Evolutionary conservation across 2,888 invertebrate species (phyloP), one percentile per base, ranked within the genome.

Genomic region (Kryphioiulus occultus): DNA sequence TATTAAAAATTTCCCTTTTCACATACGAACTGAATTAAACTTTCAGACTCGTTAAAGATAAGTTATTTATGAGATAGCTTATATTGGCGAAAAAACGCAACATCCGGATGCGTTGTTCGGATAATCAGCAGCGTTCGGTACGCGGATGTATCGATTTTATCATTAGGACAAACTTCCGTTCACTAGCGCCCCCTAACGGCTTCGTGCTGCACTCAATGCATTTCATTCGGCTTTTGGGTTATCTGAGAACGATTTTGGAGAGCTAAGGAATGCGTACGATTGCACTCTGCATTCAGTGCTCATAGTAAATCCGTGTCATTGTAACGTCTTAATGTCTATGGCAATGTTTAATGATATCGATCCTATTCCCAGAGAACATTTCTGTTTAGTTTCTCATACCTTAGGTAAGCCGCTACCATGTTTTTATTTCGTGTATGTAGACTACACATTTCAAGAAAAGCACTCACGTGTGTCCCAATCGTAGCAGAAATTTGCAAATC

Each of bases 61-160:
- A 78, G 78, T 78, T 78, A 78, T 78, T 78, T 78, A 78, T 78
- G 78, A 78, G 78, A 78, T 78, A 78, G 78, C 78, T 78, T 78
- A 10, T 78, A 78, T 78, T 32, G 78, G 30, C 1, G 78, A 78
- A 78, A 78, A 78, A 78, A 78, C 78, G 30, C 30, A 78, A 78
- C 78, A 78, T 78, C 78, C 78, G 78, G 78, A 78, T 26, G 78
- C 78, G 30, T 78, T 78, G 78, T 78, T 78, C 78, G 78, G 78
- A 78, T 78, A 78, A 78, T 78, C 78, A 78, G 26, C 78, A 32
- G 30, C 30, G 30, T 78, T 78, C 30, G 4, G 78, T 78, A 17
- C 30, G 78, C 30, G 78, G 78, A 30, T 78, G 78, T 78, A 78
- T 78, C 30, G 78, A 78, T 78, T 78, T 78, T 78, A 78, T 78